Evolutionary conservation across 2,797 vertebrate genomes (phyloP).

Genomic region (Peromyscus eremicus): DNA sequence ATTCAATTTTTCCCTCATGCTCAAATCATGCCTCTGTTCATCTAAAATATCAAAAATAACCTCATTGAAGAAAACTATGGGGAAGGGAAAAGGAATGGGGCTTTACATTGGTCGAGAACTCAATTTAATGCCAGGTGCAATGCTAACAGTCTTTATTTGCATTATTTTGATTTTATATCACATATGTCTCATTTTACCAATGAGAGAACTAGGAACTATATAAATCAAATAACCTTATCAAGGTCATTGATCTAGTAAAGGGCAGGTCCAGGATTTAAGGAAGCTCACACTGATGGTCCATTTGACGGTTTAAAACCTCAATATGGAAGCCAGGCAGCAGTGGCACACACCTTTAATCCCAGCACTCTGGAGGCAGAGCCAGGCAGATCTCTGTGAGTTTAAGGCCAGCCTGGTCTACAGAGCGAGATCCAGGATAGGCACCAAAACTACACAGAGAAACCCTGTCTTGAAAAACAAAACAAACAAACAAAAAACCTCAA

Average conservation of each 20-base stretch:
- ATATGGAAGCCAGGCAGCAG: too few relatives aligned
- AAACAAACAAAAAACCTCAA: too few relatives aligned
- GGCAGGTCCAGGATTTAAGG: neutral
- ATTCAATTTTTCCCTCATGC: neutral
- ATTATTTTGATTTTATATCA: constrained; percentile 30
- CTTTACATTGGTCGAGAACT: neutral
- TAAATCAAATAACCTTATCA: constrained; percentile 6
- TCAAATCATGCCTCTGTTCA: neutral
- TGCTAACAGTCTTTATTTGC: neutral
- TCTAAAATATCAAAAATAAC: neutral
- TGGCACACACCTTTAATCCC: too few relatives aligned
- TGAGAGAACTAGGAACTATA: neutral
- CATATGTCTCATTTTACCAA: neutral
- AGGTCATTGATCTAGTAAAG: neutral
- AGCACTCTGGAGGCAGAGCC: too few relatives aligned
- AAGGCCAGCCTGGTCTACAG: too few relatives aligned
- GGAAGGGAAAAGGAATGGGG: neutral
- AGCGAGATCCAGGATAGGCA: too few relatives aligned
- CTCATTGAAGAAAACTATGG: neutral
- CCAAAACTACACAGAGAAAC: too few relatives aligned
- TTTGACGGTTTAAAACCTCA: neutral
- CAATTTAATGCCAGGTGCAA: neutral
- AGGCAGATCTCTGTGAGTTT: too few relatives aligned
- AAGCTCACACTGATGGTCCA: neutral
- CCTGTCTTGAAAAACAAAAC: too few relatives aligned